Evolutionary conservation across 2,888 invertebrate genomes (phyloP), one percentile per base, ranked within the genome.

Genomic region (Clostera curtula): DNA sequence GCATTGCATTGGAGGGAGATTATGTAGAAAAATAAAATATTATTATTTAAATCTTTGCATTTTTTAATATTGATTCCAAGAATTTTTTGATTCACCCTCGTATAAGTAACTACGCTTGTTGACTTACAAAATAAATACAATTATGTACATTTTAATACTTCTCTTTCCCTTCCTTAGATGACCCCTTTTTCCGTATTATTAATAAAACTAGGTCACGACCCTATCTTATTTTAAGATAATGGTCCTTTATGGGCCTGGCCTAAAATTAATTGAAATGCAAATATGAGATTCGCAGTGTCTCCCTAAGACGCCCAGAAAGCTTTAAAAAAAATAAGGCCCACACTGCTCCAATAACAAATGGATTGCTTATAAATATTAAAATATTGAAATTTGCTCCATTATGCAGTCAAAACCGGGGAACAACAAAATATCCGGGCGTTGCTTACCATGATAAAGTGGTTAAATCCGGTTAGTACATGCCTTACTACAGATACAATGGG

Each of bases 321-420:
- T 25, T 39, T 32, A 29, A 34, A 31, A 43, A 48, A 46, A 39
- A 50, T 36, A 49, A 41, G 32, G 34, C 33, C 22, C 29, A 19
- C 28, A 29, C 41, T 33, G 36, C 36, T 27, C 52, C 56, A 61
- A 59, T 59, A 61, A 58, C 60, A 64, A 68, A 63, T 61, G 59
- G 59, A 61, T 59, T 54, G 54, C 64, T 66, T 67, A 72, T 74
- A 71, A 71, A 74, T 71, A 72, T 73, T 72, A 68, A 74, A 57
- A 65, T 70, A 73, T 72, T 74, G 64, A 68, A 73, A 72, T 73
- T 45, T 42, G 48, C 47, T 57, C 53, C 57, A 71, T 71, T 71
- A 74, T 68, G 64, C 69, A 72, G 65, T 60, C 66, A 60, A 66
- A 67, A 56, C 54, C 55, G 57, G 56, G 44, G 47, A 61, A 66